Base-by-base conservation (phyloP, 92 coral and sea anemone genomes). In the Palythoa caribaeorum region DNA sequence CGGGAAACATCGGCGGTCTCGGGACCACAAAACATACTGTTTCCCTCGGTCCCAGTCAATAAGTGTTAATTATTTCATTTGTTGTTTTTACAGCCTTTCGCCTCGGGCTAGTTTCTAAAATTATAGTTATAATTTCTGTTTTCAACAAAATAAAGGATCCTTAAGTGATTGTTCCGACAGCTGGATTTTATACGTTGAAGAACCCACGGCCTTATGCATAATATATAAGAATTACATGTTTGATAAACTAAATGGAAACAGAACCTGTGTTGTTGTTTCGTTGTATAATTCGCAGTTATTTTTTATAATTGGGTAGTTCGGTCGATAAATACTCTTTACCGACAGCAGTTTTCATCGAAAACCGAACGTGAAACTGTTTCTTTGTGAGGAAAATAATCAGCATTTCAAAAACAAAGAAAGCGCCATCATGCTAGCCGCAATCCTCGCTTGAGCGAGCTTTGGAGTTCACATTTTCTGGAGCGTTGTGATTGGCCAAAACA, bases 401-500 rank as follows among this genome's bases (percentile, higher is more conserved):
- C 12, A 9, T 59, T 63, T 40, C 57, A 37, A 65, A 66, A 40
- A 81, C 86, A 81, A 81, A 81, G 74, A n/a, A 81, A 19, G 59
- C 60, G 73, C 68, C 71, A 78, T 78, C 84, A 78, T 78, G 70
- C 84, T 54, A 52, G 73, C 86, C 86, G 86, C 76, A 5, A 20
- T 53, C n/a, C 83, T 15, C 83, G 83, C 83, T 54, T 77, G 68
- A 77, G 63, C 83, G 83, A 77, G 38, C 86, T 11, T 28, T 68
- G 72, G 78, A 59, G 85, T 84, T 16, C 66, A 35, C 62, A 83
- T 87, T 87, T 87, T 76, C 19, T 73, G 10, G 8, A 16, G 68
- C 71, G 60, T 48, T 84, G 59, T 85, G 87, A 94, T 94, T 93
- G 98, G 98, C 19, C 38, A 20, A 65, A 50, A 63, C 12, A 39